Evolutionary conservation across 2,113 vertebrate genomes (phyloP).

Genomic region (Corythornis madagascariensis): DNA sequence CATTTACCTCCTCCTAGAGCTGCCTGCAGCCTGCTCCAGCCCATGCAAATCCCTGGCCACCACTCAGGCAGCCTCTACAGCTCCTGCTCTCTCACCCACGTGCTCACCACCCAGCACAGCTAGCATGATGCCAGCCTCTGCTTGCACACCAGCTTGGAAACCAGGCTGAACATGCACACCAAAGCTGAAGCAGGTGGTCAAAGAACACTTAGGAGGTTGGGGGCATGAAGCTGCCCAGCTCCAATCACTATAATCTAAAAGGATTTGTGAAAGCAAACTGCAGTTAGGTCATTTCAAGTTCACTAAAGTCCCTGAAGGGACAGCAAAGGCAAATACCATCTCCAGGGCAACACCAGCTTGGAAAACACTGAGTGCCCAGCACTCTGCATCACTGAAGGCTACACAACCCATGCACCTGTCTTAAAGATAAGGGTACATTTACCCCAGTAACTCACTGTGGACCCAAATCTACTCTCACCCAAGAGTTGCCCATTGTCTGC

Average conservation of each 20-base stretch:
- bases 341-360: slow-evolving; percentile 9
- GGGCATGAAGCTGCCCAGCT: background rate
- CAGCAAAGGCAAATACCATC: background rate
- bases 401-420: background rate
- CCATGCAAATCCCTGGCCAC: background rate
- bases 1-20: background rate
- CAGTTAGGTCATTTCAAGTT: background rate
- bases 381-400: background rate
- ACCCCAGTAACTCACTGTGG: background rate
- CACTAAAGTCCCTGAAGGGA: background rate
- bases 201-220: background rate
- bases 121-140: background rate
- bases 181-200: background rate
- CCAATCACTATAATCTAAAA: background rate
- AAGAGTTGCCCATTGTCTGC: background rate
- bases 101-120: background rate
- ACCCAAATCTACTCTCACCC: background rate
- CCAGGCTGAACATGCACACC: background rate
- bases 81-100: background rate
- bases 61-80: background rate
- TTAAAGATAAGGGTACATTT: background rate
- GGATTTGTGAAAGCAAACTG: background rate
- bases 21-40: slow-evolving; percentile 11
- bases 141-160: background rate
- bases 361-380: background rate